Evolutionary conservation across 2,113 vertebrate genomes (phyloP).

Genomic region (Ammospiza caudacuta): DNA sequence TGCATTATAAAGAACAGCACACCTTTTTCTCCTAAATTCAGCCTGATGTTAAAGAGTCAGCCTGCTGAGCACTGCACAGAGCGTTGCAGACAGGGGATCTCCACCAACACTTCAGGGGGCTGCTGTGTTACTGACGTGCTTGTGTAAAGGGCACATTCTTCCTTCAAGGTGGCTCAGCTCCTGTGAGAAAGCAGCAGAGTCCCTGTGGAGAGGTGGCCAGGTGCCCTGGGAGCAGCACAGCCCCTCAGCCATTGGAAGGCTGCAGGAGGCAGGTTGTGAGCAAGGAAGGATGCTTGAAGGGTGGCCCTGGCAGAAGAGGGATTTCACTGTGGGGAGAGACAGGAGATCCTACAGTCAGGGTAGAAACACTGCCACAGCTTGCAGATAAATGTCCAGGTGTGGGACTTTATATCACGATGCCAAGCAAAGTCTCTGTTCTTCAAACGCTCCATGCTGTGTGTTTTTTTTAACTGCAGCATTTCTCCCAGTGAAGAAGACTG

Average conservation of each 20-base stretch:
- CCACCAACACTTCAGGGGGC: not conserved
- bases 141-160: not conserved
- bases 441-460: not conserved
- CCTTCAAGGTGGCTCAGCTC: not conserved
- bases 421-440: not conserved
- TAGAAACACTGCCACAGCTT: not conserved
- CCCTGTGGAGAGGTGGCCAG: not conserved
- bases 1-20: not conserved
- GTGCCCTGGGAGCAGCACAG: not conserved
- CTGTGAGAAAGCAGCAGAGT: not conserved
- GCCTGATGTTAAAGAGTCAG: not conserved
- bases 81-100: not conserved
- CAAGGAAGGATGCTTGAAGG: not conserved
- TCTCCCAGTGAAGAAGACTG: not conserved
- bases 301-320: not conserved
- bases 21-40: not conserved
- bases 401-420: not conserved
- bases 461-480: not conserved
- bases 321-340: not conserved
- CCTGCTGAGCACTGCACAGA: not conserved
- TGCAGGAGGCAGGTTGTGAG: not conserved
- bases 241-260: not conserved
- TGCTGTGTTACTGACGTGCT: not conserved
- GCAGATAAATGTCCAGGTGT: not conserved
- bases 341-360: not conserved